phyloP scores from a whole-genome alignment of 2,113 vertebrate species.

The Anas platyrhynchos region DNA sequence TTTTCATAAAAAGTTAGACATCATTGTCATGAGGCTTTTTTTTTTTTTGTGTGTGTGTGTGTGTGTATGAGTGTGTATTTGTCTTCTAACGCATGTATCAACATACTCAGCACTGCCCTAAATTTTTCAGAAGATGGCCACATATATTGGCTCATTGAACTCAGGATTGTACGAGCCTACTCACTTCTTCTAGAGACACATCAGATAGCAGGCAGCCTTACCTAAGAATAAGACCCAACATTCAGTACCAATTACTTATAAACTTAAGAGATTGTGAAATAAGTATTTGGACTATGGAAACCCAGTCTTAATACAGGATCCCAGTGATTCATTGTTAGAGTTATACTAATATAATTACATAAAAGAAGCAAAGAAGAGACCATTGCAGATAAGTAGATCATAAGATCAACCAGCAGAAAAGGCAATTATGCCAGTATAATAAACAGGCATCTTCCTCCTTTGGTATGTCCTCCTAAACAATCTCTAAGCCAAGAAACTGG shows the following conservation, averaged over 20 bases:
- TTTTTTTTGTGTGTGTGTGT: too few species aligned
- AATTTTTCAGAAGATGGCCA: background rate
- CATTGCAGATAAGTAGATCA: background rate
- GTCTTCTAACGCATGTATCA: background rate
- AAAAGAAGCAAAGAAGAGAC: background rate
- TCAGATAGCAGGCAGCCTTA: background rate
- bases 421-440: background rate
- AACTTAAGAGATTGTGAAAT: background rate
- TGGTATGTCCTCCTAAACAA: background rate
- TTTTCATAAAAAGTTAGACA: background rate
- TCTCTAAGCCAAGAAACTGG: slow-evolving; percentile 4
- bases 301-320: rapidly evolving
- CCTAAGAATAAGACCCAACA: background rate
- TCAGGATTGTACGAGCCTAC: background rate
- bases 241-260: background rate
- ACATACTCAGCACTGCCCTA: background rate
- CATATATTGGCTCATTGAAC: background rate
- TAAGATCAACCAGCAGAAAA: background rate
- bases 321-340: background rate
- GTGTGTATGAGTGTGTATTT: too few species aligned
- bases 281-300: background rate
- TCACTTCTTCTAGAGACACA: background rate
- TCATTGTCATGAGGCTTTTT: background rate
- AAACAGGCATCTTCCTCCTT: background rate
- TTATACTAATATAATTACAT: rapidly evolving